Conservation (phyloP, 2,113 vertebrate species). For the Paracanthobrama guichenoti region DNA sequence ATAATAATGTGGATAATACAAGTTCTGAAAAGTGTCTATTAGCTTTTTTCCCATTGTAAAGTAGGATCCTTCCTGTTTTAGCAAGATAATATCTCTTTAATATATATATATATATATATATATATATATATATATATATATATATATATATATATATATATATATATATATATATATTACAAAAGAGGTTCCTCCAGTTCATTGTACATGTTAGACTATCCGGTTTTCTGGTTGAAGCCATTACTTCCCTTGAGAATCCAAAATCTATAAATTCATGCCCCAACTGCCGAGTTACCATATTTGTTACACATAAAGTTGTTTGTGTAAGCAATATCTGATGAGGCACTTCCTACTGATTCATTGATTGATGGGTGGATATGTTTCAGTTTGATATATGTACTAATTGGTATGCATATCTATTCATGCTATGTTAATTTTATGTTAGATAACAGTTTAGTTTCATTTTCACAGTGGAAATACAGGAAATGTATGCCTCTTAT, state of each 20-base stretch:
- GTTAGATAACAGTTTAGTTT: neutral
- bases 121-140: too few relatives aligned
- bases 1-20: neutral
- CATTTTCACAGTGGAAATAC: neutral
- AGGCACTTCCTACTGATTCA: neutral
- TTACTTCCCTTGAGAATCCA: neutral
- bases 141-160: too few relatives aligned
- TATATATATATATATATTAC: neutral
- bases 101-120: too few relatives aligned
- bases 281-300: conserved; percentile 49
- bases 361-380: neutral
- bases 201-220: neutral
- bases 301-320: conserved; percentile 36
- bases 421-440: neutral
- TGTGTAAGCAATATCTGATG: conserved; percentile 5
- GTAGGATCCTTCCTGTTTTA: neutral
- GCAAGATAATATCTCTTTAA: conserved; percentile 5
- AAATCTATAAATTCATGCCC: neutral
- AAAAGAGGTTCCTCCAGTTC: neutral
- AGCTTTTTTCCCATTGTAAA: neutral
- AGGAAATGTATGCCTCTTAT: neutral
- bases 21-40: neutral
- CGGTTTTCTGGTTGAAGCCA: neutral
- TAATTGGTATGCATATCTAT: neutral
- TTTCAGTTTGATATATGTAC: neutral